Evolutionary conservation across 2,888 invertebrate species (phyloP).

Genomic region (Ornithoptera priamus): DNA sequence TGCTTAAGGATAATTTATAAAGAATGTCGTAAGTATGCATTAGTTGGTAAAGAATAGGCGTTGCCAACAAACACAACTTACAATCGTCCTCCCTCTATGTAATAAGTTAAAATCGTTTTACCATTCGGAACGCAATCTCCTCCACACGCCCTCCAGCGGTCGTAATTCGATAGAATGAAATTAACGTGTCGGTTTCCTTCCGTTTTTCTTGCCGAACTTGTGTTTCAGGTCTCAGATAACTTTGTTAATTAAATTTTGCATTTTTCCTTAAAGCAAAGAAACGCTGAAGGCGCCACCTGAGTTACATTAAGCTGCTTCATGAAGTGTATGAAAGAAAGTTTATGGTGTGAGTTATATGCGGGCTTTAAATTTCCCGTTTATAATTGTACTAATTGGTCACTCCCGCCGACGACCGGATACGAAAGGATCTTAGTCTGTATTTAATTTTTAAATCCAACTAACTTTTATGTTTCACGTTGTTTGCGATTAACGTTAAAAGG

Average conservation of each 20-base stretch:
- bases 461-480: slow-evolving; percentile 18
- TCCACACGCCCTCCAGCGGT: slow-evolving; percentile 62
- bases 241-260: slow-evolving; percentile 78
- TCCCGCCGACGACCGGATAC: slow-evolving; percentile 12
- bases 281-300: slow-evolving; percentile 47
- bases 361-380: slow-evolving; percentile 31
- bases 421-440: slow-evolving; percentile 22
- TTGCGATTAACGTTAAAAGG: slow-evolving; percentile 16
- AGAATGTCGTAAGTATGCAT: not conserved
- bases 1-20: not conserved
- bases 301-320: slow-evolving; percentile 54
- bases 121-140: slow-evolving; percentile 60
- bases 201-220: slow-evolving; percentile 77
- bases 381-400: slow-evolving; percentile 29
- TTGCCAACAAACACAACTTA: slow-evolving; percentile 18
- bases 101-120: slow-evolving; percentile 33
- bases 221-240: slow-evolving; percentile 73
- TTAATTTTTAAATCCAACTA: slow-evolving; percentile 26
- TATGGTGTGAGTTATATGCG: slow-evolving; percentile 42
- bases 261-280: slow-evolving; percentile 51
- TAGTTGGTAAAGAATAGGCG: slow-evolving; percentile 12
- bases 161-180: slow-evolving; percentile 73
- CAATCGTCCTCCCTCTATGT: slow-evolving; percentile 17
- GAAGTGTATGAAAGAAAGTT: slow-evolving; percentile 46
- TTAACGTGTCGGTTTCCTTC: slow-evolving; percentile 70